Evolutionary conservation across 2,113 vertebrate species (phyloP).

Genomic region (Eolophus roseicapilla): DNA sequence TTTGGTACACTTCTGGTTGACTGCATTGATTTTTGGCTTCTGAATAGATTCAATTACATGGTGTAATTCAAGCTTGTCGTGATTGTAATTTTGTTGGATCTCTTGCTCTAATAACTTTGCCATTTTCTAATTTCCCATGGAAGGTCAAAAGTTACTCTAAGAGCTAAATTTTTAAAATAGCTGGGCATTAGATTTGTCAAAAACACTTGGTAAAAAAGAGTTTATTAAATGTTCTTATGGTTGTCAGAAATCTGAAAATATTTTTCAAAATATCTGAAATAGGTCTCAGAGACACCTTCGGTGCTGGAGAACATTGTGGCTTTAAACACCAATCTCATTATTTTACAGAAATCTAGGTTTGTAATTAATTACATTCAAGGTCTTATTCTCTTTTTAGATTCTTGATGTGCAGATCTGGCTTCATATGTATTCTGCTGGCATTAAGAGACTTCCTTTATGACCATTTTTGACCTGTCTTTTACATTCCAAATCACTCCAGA

Average conservation of each 20-base stretch:
- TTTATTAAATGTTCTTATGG: slow-evolving; percentile 36
- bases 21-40: slow-evolving; percentile 74
- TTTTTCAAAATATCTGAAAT: not conserved
- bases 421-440: not conserved
- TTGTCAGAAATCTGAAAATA: slow-evolving; percentile 2
- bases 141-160: slow-evolving; percentile 45
- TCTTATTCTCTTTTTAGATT: not conserved
- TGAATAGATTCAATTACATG: slow-evolving; percentile 72
- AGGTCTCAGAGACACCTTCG: not conserved
- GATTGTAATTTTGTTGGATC: slow-evolving; percentile 68
- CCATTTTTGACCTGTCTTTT: not conserved
- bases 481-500: not conserved
- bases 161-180: slow-evolving; percentile 23
- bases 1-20: slow-evolving; percentile 75
- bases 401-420: not conserved
- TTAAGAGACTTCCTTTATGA: not conserved
- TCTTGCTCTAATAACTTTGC: slow-evolving; percentile 64
- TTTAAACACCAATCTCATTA: not conserved
- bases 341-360: not conserved
- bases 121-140: slow-evolving; percentile 68
- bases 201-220: slow-evolving; percentile 46
- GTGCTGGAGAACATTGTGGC: not conserved
- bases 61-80: slow-evolving; percentile 59
- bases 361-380: not conserved
- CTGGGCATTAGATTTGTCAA: slow-evolving; percentile 8